These are phyloP conservation scores for Lepus europaeus DNA, from an alignment of 2,113 vertebrate genomes.

Conservation along the genomic window DNA sequence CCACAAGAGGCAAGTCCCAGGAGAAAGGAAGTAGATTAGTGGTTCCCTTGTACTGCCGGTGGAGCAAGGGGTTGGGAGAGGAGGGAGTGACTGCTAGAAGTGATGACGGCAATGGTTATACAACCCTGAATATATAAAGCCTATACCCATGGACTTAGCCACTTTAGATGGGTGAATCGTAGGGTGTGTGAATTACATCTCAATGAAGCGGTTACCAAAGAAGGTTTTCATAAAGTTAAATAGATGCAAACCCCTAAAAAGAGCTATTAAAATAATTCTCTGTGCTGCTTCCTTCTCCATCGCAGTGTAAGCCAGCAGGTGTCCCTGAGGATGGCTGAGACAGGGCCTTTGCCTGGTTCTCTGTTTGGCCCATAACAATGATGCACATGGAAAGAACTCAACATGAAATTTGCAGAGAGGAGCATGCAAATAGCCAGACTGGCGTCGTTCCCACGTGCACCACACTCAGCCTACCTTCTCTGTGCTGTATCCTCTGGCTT, in stretches of 20 bases:
- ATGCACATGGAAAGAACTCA: background rate
- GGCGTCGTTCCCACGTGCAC: background rate
- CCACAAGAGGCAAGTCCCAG: background rate
- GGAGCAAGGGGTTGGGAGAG: too few relatives aligned
- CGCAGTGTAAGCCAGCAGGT: background rate
- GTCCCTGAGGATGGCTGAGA: background rate
- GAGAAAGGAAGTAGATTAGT: background rate
- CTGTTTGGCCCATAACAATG: background rate
- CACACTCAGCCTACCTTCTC: background rate
- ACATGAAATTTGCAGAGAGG: background rate
- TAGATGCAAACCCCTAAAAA: background rate
- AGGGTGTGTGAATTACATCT: background rate
- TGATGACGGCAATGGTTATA: background rate
- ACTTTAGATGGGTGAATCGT: background rate
- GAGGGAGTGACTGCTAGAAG: background rate
- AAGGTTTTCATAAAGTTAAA: constrained; percentile 18
- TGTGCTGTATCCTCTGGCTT: background rate
- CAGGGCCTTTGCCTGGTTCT: background rate
- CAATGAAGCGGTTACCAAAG: background rate
- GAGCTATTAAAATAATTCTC: background rate
- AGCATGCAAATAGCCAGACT: background rate
- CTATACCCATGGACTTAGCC: background rate
- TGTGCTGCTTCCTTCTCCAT: background rate
- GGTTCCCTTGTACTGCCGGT: background rate
- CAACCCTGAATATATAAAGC: constrained; percentile 12